Percentiles rank a stretch among this genome's conserved stretches.
These are phyloP conservation scores for Heliconius sara DNA, from an alignment of 2,888 invertebrate species.

Conservation along the genomic window DNA sequence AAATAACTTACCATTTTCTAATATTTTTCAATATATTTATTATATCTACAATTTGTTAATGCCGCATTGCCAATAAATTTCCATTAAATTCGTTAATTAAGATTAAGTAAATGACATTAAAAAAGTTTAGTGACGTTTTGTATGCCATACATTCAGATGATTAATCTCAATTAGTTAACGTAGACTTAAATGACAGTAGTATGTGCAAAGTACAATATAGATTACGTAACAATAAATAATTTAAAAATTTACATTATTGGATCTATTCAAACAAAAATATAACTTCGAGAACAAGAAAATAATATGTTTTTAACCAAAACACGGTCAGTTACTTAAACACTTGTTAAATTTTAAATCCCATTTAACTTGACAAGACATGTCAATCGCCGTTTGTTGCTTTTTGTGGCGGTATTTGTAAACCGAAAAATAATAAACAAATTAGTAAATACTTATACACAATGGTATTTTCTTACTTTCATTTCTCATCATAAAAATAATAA, in stretches of 20 bases:
- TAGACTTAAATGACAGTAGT: constrained; percentile 19
- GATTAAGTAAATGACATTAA: constrained; percentile 15
- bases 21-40: background rate
- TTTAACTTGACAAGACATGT: constrained; percentile 1
- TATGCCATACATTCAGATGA: background rate
- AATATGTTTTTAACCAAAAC: background rate
- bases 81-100: constrained; percentile 12
- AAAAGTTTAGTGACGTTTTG: constrained; percentile 16
- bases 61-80: background rate
- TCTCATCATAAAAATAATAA: background rate
- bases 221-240: background rate
- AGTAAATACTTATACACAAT: background rate
- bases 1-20: constrained; percentile 2
- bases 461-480: background rate
- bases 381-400: background rate
- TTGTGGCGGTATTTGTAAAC: background rate
- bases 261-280: too few relatives aligned
- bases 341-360: constrained; percentile 10
- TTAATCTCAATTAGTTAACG: constrained; percentile 18
- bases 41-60: constrained; percentile 7
- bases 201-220: background rate
- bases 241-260: background rate
- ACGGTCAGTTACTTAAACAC: background rate
- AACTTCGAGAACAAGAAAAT: background rate
- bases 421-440: background rate